Evolutionary conservation across 2,888 invertebrate species (phyloP), one percentile per base, ranked within the genome.

Genomic region (Eupeodes luniger): DNA sequence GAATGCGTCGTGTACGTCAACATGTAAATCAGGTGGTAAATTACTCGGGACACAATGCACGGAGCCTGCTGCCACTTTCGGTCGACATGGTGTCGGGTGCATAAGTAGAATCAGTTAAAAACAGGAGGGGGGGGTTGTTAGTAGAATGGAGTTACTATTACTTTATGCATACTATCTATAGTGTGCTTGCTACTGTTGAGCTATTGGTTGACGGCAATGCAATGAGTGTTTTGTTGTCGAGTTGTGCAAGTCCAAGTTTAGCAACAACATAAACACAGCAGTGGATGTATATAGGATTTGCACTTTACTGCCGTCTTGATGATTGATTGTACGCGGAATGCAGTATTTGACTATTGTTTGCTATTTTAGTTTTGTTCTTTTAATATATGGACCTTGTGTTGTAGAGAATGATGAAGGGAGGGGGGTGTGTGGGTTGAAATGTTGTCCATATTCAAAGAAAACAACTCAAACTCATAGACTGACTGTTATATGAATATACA

Each of bases 1-100:
- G 80, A 78, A 70, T 81, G 77, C 78, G 53, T 84, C 81, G 84
- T 88, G 85, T 85, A 88, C 78, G 88, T 88, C 85, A 88, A 78
- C 88, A 88, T 88, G 88, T 88, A 88, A 88, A 88, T 88, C 88
- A 88, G 85, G 88, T 88, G 88, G 88, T 88, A 88, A 88, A 88
- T 88, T 81, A 88, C 81, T 85, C 67, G 81, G 82, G 81, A 85
- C 88, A 85, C 88, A 88, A 81, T 81, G 81, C 69, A 78, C 55
- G 66, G 84, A 81, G 85, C 75, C 62, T 84, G 69, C 81, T 81
- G 83, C 76, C 80, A 76, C 67, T 86, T 72, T 76, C 61, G 77
- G 81, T 75, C 81, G 81, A 81, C 81, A 80, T 83, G 62, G 83
- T 79, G 76, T 80, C 77, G 77, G 72, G 74, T 69, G 76, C 72